Base-by-base conservation (phyloP, 2,797 vertebrate genomes). In the Euthynnus affinis region DNA sequence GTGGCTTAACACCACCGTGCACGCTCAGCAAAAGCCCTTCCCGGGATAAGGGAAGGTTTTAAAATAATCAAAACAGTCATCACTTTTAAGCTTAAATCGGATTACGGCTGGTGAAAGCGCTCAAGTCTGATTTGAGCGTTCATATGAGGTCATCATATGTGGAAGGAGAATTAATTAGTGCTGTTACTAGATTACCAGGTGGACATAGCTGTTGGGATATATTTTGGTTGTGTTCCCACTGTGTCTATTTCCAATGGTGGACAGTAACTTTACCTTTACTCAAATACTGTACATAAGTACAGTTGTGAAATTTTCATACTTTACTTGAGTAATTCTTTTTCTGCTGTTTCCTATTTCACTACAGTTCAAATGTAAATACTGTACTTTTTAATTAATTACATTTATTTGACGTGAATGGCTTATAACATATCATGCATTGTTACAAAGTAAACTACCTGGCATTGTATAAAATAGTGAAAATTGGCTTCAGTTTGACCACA, bases 11-110 rank as follows among this genome's bases (percentile, higher is more conserved):
- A 42, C 57, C 18, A 6, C 48, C 0, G 3, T 74, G 82, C 80
- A 56, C 13, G 78, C 70, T 88, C 82, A 86, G 86, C 76, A 65
- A 40, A 84, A 82, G 63, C 17, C 59, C 57, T 20, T 10, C 40
- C 62, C 14, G 48, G 64, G 68, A 81, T 62, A 70, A 78, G 15
- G 34, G 25, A 40, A 18, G 80, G 60, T 65, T 81, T 87, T 62
- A 76, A 81, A 83, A 81, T 76, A 82, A 90, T 82, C 60, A 62
- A 85, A 90, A 72, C 68, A 49, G 78, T 85, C 83, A 86, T 89
- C 82, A 80, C 76, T 71, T 79, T 68, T 71, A 74, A 76, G 68
- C 67, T 72, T 46, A 51, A 87, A 81, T 66, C 51, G 76, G 83
- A 91, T 92, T 89, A 89, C 4, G 34, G 56, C 14, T 48, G 17